Evolutionary conservation across 2,113 vertebrate species (phyloP).

Genomic region (Cromileptes altivelis): DNA sequence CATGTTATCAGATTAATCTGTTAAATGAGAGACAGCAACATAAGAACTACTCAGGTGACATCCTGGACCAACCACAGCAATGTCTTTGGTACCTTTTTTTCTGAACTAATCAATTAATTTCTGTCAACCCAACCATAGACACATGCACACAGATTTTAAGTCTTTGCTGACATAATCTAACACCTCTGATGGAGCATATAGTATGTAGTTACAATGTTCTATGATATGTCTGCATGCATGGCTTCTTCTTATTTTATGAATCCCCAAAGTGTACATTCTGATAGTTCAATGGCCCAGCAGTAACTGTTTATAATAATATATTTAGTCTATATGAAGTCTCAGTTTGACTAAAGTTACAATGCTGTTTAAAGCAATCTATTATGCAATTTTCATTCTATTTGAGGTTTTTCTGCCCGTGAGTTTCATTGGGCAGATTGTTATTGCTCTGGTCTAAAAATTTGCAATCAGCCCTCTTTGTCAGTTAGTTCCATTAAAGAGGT

Average conservation of each 20-base stretch:
- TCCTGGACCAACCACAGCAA: conserved; percentile 39
- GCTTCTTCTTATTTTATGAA: neutral
- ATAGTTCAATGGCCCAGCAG: neutral
- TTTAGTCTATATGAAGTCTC: neutral
- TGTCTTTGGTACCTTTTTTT: conserved; percentile 4
- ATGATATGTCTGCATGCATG: neutral
- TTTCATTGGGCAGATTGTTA: neutral
- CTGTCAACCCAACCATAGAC: neutral
- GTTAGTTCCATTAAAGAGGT: neutral
- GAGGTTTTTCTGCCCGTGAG: neutral
- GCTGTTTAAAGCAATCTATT: neutral
- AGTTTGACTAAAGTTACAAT: neutral
- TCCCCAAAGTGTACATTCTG: neutral
- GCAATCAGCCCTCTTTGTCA: neutral
- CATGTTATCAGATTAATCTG: neutral
- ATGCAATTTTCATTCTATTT: neutral
- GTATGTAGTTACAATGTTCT: neutral
- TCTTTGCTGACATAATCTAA: conserved; percentile 14
- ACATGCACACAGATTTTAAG: neutral
- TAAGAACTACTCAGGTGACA: neutral
- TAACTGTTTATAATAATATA: neutral
- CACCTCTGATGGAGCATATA: neutral
- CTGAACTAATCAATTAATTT: neutral
- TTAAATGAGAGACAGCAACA: neutral
- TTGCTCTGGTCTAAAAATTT: neutral